Evolutionary conservation across 1,140 invertebrate genomes (phyloP), one percentile per base, ranked within the genome.

Genomic region (Hyposmocoma kahamanoa): DNA sequence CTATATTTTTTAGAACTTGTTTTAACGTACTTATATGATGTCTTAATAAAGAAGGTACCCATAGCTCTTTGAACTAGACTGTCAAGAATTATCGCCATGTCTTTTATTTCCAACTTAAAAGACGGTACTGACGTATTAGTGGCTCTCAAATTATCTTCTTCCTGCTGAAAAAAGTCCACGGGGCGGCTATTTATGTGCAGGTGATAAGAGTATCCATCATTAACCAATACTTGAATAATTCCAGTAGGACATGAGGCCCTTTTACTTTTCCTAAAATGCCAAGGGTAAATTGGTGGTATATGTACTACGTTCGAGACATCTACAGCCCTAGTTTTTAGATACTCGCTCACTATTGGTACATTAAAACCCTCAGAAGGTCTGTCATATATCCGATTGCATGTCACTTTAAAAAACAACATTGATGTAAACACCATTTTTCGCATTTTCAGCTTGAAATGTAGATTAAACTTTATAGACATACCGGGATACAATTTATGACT

Each of bases 21-120:
- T 15, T 15, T n/a, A 22, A 83, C 34, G 47, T 41, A 45, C 1
- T 18, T 4, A 21, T 74, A 38, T 58, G 60, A 74, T 1, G 64
- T 72, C 4, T 56, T 30, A 22, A 78, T 62, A 47, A 84, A 68
- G 60, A 80, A 83, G 13, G 59, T 44, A 38, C 78, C 64, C 36
- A 81, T 58, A 36, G 70, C 57, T 17, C 50, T 42, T 21, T 72
- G 54, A 46, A 83, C 34, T 10, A 75, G 58, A 30, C 67, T 68
- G 3, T 62, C 18, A 11, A 73, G 39, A n/a, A 70, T 18, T 18
- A 9, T 34, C 15, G 32, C 5, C 15, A 34, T 34, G 5, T 5
- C 5, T 10, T 4, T 15, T 8, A 15, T 34, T 13, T 13, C 32
- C 32, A 10, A 11, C 24, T 26, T 26, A 11, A 11, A 26, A 5